Evolutionary conservation across 1,140 invertebrate species (phyloP).

Genomic region (Ptiloglossa arizonensis): DNA sequence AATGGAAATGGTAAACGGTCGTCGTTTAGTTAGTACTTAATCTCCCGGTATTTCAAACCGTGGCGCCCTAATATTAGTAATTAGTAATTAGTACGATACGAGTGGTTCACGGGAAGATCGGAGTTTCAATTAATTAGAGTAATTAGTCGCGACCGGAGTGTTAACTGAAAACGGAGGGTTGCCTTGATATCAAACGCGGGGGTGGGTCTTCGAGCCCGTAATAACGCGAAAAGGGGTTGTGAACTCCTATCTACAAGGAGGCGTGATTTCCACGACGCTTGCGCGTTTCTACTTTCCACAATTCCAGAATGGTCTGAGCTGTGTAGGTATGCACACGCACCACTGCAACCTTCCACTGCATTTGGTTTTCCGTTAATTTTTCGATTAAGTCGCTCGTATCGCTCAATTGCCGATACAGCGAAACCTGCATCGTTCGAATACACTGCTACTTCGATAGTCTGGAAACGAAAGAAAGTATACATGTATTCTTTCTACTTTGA

Average conservation of each 20-base stretch:
- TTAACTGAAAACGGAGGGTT: constrained; percentile 76
- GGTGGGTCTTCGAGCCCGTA: constrained; percentile 63
- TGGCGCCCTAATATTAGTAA: constrained; percentile 66
- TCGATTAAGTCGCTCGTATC: no score
- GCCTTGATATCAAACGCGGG: constrained; percentile 66
- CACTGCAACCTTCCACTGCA: no score
- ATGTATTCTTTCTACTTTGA: no score
- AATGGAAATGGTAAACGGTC: constrained; percentile 14
- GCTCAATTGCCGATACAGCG: no score
- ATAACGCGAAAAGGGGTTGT: constrained; percentile 70
- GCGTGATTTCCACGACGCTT: constrained; percentile 75
- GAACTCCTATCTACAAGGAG: constrained; percentile 57
- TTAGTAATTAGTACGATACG: constrained; percentile 71
- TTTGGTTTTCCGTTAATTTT: no score
- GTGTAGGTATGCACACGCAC: no score
- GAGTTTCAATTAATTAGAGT: constrained; percentile 79
- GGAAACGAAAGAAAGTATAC: no score
- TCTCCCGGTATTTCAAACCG: constrained; percentile 10
- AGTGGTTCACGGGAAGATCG: constrained; percentile 55
- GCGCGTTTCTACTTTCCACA: constrained; percentile 56
- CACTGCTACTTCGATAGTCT: no score
- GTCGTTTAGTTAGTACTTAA: neutral
- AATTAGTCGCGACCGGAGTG: constrained; percentile 79
- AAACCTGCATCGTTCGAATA: no score
- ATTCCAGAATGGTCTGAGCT: constrained; percentile 9